A percentile compares a stretch with the other conserved stretches of the same genome.
Evolutionary conservation across 2,797 vertebrate species (phyloP).

Genomic region (Gambelia wislizenii): DNA sequence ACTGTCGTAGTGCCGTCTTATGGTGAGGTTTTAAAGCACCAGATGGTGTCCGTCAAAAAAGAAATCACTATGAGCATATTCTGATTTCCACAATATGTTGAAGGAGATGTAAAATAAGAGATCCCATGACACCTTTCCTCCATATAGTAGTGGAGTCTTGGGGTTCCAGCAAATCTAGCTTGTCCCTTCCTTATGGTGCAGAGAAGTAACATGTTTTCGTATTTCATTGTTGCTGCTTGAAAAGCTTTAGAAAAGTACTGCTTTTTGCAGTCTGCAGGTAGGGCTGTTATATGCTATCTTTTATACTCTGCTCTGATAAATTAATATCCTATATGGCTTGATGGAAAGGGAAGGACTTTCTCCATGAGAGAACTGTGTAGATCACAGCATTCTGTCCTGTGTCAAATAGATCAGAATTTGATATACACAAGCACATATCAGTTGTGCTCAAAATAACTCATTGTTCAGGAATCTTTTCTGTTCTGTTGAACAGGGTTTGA

Average conservation of each 20-base stretch:
- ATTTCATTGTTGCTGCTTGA: conserved; percentile 4
- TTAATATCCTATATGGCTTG: not conserved
- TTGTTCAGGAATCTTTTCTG: not conserved
- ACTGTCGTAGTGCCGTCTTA: conserved; percentile 4
- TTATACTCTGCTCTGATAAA: conserved; percentile 23
- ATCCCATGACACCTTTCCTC: not conserved
- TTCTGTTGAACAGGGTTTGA: not conserved
- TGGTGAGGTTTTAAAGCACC: not conserved
- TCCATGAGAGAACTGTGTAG: not conserved
- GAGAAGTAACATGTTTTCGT: not conserved
- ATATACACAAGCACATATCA: not conserved
- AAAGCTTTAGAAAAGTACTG: not conserved
- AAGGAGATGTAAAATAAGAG: not conserved
- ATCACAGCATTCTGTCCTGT: not conserved
- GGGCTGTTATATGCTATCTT: not conserved
- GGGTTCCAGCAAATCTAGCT: not conserved
- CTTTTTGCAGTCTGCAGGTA: not conserved
- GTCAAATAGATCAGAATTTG: not conserved
- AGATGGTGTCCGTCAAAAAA: conserved; percentile 2
- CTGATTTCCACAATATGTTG: not conserved
- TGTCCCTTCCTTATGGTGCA: not conserved
- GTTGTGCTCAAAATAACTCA: not conserved
- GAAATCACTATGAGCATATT: not conserved
- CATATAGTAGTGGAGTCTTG: not conserved
- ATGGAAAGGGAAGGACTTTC: not conserved